phyloP scores from a whole-genome alignment of 2,113 vertebrate genomes.

The cat (Felis catus) region F.catus_Fca126_mat1.0 CM031417.1:37001001-37001500 shows the following conservation, averaged over 20 bases:
- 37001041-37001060: too few relatives aligned
- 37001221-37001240: not conserved
- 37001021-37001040: too few relatives aligned
- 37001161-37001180: not conserved
- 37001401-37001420: not conserved
- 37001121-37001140: not conserved
- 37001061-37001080: too few relatives aligned
- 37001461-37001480: not conserved
- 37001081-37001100: not conserved
- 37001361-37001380: not conserved
- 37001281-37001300: not conserved
- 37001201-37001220: not conserved
- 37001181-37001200: not conserved
- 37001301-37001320: not conserved
- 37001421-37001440: not conserved
- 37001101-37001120: not conserved
- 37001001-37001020: too few relatives aligned
- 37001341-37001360: not conserved
- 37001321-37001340: not conserved
- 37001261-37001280: not conserved
- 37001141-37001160: not conserved
- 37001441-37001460: not conserved
- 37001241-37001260: not conserved
- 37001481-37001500: not conserved
- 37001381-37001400: not conserved